phyloP scores from a whole-genome alignment of 1,140 invertebrate genomes.

The Rhizoglyphus robini region DNA sequence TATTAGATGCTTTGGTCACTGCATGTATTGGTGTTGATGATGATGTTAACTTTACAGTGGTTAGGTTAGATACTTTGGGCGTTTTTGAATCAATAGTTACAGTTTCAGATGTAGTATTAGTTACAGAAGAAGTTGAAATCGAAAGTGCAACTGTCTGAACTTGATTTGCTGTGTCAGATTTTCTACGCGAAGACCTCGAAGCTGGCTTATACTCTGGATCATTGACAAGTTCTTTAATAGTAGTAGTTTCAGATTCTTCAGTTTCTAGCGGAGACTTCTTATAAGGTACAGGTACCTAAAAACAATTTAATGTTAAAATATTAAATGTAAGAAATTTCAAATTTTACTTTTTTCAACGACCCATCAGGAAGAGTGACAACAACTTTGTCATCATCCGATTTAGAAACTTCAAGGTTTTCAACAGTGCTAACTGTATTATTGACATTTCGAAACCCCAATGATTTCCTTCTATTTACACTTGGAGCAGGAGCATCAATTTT shows the following conservation, averaged over 20 bases:
- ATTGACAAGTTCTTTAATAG: not conserved
- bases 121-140: not conserved
- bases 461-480: not conserved
- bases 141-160: not conserved
- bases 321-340: too few species aligned
- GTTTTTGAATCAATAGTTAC: not conserved
- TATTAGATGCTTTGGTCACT: not conserved
- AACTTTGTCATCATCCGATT: not conserved
- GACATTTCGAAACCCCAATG: not conserved
- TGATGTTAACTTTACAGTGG: not conserved
- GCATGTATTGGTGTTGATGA: not conserved
- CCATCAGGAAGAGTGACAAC: not conserved
- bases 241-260: not conserved
- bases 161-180: not conserved
- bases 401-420: not conserved
- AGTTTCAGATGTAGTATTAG: not conserved
- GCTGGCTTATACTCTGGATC: constrained; percentile 4
- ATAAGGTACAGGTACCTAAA: too few species aligned
- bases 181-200: not conserved
- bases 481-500: not conserved
- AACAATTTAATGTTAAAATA: too few species aligned
- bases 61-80: not conserved
- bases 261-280: not conserved
- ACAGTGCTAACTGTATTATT: not conserved
- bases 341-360: not conserved